Percentiles rank a stretch among this genome's conserved stretches.
Evolutionary conservation across 2,797 vertebrate genomes (phyloP).

Genomic region (Peromyscus aztecus): DNA sequence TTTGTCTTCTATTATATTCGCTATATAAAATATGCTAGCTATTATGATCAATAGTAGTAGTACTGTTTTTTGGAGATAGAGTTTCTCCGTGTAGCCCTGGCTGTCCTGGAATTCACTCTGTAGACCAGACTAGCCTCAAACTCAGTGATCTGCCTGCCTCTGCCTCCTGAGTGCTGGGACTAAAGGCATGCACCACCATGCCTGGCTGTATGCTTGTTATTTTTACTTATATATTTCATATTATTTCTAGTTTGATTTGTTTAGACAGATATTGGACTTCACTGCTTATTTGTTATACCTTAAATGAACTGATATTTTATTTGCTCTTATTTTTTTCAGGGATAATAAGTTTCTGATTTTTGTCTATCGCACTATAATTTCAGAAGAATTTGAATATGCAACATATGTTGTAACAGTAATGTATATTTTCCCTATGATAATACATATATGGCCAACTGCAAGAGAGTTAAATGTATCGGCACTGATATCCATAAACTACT

Average conservation of each 20-base stretch:
- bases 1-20: constrained; percentile 17
- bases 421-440: constrained; percentile 76
- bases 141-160: neutral
- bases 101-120: neutral
- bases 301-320: constrained; percentile 65
- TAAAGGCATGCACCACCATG: neutral
- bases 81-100: neutral
- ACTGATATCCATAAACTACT: constrained; percentile 75
- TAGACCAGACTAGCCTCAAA: neutral
- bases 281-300: constrained; percentile 33
- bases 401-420: constrained; percentile 70
- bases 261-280: constrained; percentile 40
- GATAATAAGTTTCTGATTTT: constrained; percentile 65
- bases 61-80: neutral
- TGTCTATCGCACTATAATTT: constrained; percentile 65
- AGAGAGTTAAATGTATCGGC: constrained; percentile 75
- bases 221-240: constrained; percentile 49
- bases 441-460: constrained; percentile 73
- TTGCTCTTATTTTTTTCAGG: constrained; percentile 76
- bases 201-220: neutral
- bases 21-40: neutral
- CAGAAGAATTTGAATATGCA: constrained; percentile 81
- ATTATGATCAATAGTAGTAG: neutral
- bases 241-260: constrained; percentile 47
- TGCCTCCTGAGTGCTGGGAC: neutral